These are phyloP conservation scores for Sebastolobus altivelis DNA, from an alignment of 2,797 vertebrate genomes.

Conservation along the genomic window DNA sequence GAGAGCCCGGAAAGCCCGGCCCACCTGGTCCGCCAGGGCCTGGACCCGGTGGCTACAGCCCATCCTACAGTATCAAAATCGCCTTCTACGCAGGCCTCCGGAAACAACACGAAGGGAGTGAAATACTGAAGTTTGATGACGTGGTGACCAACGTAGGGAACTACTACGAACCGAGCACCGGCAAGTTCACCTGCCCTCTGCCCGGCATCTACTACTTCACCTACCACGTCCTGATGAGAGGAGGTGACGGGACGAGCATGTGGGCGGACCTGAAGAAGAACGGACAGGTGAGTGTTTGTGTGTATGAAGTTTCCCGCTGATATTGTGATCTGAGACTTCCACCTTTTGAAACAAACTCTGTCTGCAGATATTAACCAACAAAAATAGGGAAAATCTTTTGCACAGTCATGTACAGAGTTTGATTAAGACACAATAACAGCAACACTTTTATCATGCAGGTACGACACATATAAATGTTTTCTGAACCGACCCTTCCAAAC, in stretches of 20 bases:
- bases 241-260: constrained; percentile 91
- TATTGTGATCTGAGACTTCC: neutral
- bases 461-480: neutral
- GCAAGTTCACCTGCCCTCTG: constrained; percentile 94
- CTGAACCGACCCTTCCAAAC: neutral
- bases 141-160: constrained; percentile 96
- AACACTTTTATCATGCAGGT: neutral
- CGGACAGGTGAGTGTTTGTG: constrained; percentile 87
- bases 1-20: constrained; percentile 90
- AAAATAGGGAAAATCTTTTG: neutral
- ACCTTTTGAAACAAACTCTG: neutral
- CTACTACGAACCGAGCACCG: constrained; percentile 92
- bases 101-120: constrained; percentile 91
- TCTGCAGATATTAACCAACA: neutral
- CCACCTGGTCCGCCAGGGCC: constrained; percentile 87
- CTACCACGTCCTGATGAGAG: constrained; percentile 94
- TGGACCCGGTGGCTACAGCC: constrained; percentile 88
- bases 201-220: constrained; percentile 94
- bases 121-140: constrained; percentile 93
- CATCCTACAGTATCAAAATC: constrained; percentile 91
- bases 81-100: constrained; percentile 93
- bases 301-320: constrained; percentile 3
- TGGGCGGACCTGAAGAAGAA: constrained; percentile 95
- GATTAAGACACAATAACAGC: neutral
- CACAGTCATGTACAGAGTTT: neutral